Evolutionary conservation across 2,888 invertebrate species (phyloP), one percentile per base, ranked within the genome.

Genomic region (Pseudococcus viburni): DNA sequence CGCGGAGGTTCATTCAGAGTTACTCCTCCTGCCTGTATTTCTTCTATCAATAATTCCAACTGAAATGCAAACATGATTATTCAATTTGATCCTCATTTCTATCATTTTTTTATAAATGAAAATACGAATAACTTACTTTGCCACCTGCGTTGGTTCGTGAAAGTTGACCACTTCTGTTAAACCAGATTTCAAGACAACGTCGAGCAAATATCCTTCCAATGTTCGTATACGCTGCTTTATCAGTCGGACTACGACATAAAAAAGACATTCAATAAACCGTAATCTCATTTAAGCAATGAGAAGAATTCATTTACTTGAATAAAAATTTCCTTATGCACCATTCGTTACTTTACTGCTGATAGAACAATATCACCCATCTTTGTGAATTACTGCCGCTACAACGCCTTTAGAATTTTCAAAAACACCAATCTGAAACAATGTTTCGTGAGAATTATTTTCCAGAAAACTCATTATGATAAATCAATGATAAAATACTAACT

Each of bases 271-370:
- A 8, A 26, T 80, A 19, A 19, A 84, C 68, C 89, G 90, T 73
- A 5, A 3, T 42, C 42, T 42, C 9, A 55, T 17, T 22, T 17
- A 33, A 3, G 73, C n/a, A 19, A 22, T 26, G 33, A 88, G n/a
- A 22, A n/a, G 17, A 17, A 86, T 73, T 12, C 42, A 89, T 90
- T 89, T 89, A 93, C 93, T 92, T 96, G 91, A 95, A 96, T 0
- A 98, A 92, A 89, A 96, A 95, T 91, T 96, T 95, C 86, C 94
- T 95, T 6, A 98, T 93, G 0, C 96, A 94, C 95, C 96, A 96
- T 92, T 98, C 98, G 12, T 94, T 94, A 5, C 97, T 96, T 90
- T 96, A n/a, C 96, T 0, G 95, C 97, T 90, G 94, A 93, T 11
- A 98, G 91, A 0, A 98, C 94, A n/a, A 94, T 93, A 0, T 95